Percentiles rank a stretch among this genome's conserved stretches.
Conservation (phyloP, 2,888 invertebrate genomes). For the Nomada flava region DNA sequence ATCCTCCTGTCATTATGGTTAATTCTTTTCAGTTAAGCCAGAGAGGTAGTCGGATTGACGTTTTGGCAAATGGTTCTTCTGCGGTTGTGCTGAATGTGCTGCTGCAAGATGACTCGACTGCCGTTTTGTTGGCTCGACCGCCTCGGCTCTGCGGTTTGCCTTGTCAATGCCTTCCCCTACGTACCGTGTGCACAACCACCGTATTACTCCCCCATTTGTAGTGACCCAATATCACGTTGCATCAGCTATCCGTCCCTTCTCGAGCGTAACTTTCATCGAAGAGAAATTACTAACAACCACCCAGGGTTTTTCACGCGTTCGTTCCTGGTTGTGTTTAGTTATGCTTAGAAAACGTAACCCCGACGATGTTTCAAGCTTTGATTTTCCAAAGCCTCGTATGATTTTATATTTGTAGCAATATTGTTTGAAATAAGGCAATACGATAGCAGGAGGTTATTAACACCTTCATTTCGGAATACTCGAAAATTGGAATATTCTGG, state of each 20-base stretch:
- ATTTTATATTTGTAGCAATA: too few relatives aligned
- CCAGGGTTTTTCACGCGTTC: background rate
- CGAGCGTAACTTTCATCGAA: slow-evolving; percentile 37
- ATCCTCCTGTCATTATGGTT: slow-evolving; percentile 12
- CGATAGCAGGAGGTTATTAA: too few relatives aligned
- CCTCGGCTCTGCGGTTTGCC: slow-evolving; percentile 75
- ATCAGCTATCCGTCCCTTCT: slow-evolving; percentile 63
- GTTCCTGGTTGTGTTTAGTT: too few relatives aligned
- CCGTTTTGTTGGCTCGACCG: slow-evolving; percentile 58
- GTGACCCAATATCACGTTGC: slow-evolving; percentile 75
- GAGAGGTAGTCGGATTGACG: slow-evolving; percentile 35
- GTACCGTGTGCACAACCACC: slow-evolving; percentile 51
- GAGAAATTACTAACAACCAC: background rate
- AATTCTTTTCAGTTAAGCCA: slow-evolving; percentile 27
- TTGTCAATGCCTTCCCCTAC: slow-evolving; percentile 75
- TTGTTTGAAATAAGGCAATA: too few relatives aligned
- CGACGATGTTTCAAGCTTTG: too few relatives aligned
- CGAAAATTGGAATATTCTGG: too few relatives aligned
- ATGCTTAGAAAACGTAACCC: background rate
- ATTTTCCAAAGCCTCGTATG: too few relatives aligned
- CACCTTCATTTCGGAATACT: too few relatives aligned
- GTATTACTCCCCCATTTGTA: slow-evolving; percentile 68
- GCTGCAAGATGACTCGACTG: slow-evolving; percentile 56
- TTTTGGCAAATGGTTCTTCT: slow-evolving; percentile 55
- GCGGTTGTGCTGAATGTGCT: slow-evolving; percentile 55